Evolutionary conservation across 2,113 vertebrate species (phyloP).

Genomic region (Platysternon megacephalum): DNA sequence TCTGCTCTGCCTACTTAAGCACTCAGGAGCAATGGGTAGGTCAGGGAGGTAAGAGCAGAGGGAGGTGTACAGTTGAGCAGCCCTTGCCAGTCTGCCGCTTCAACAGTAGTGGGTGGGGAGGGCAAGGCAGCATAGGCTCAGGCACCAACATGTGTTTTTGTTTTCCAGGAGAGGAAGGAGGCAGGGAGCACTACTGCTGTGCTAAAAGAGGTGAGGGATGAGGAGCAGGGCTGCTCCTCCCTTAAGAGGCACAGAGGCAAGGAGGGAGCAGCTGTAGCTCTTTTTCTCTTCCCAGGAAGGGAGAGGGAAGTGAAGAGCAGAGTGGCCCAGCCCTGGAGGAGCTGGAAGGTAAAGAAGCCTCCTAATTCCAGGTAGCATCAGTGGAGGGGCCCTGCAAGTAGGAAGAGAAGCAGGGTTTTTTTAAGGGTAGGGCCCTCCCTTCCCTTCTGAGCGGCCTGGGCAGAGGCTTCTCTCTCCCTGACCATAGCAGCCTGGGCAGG

Average conservation of each 20-base stretch:
- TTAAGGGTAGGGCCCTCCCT: neutral
- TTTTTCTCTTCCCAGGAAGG: neutral
- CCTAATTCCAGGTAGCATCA: neutral
- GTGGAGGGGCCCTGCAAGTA: neutral
- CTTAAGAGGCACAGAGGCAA: neutral
- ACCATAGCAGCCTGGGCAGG: neutral
- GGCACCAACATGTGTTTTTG: neutral
- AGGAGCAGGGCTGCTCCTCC: neutral
- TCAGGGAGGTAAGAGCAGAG: neutral
- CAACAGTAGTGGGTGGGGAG: neutral
- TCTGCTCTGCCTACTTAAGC: neutral
- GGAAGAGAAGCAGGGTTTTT: neutral
- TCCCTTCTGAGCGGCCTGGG: neutral
- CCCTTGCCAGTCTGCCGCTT: neutral
- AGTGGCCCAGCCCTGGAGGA: rapidly evolving
- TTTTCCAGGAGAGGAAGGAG: neutral
- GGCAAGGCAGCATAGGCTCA: neutral
- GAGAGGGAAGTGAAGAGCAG: rapidly evolving
- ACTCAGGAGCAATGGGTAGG: neutral
- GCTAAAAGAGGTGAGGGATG: neutral
- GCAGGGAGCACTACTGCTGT: neutral
- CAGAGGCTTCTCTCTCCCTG: neutral
- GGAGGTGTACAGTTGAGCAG: neutral
- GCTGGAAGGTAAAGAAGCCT: neutral
- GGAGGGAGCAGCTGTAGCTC: neutral